A percentile compares a stretch with the other conserved stretches of the same genome.
Conservation (phyloP, 2,888 invertebrate species). For the Himalopsyche anomala region DNA sequence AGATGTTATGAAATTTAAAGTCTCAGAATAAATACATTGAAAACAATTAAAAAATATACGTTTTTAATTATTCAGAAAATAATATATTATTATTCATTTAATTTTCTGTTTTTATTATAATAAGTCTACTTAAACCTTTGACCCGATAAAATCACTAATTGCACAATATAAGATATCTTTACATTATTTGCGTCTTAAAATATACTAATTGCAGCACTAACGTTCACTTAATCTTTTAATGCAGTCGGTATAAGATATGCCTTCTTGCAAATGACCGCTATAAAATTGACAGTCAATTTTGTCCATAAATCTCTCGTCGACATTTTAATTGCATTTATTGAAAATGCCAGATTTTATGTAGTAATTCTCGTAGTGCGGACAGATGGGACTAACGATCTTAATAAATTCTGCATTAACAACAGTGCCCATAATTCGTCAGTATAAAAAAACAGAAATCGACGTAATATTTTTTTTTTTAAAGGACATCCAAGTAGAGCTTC, state of each 20-base stretch:
- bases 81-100: no score
- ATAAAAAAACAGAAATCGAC: no score
- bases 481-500: no score
- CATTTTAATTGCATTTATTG: conserved; percentile 16
- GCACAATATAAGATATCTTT: neutral
- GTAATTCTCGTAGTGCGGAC: neutral
- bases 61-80: no score
- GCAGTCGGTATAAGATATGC: neutral
- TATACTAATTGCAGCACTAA: neutral
- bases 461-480: no score
- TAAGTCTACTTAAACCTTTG: neutral
- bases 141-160: neutral
- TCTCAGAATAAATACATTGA: no score
- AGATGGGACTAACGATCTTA: neutral
- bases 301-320: conserved; percentile 1
- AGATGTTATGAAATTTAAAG: no score
- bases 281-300: neutral
- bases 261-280: neutral
- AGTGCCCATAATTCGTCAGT: no score
- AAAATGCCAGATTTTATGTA: neutral
- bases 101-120: neutral
- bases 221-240: neutral
- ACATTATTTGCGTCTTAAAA: neutral
- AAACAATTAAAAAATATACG: no score
- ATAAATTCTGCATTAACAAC: neutral